Percentiles rank a stretch among this genome's conserved stretches.
phyloP scores from a whole-genome alignment of 2,797 vertebrate species.

The Lepus oiostolus region DNA sequence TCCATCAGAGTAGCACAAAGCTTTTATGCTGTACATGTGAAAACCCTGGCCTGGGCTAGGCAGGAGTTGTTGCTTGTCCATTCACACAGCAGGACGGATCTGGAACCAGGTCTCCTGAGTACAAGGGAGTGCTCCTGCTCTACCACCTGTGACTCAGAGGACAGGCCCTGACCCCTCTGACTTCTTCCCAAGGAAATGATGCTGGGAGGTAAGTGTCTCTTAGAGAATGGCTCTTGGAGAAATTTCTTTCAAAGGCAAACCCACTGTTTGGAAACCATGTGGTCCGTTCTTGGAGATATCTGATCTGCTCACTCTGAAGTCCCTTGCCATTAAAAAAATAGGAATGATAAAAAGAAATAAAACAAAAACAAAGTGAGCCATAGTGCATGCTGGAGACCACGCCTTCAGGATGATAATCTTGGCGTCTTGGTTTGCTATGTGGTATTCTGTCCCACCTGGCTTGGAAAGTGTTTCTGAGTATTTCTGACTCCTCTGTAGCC shows the following conservation, averaged over 20 bases:
- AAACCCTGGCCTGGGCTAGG: not conserved
- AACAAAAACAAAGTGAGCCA: not conserved
- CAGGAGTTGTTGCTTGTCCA: not conserved
- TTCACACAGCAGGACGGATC: not conserved
- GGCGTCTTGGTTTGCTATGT: not conserved
- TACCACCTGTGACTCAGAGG: not conserved
- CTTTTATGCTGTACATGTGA: not conserved
- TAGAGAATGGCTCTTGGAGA: not conserved
- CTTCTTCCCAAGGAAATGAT: conserved; percentile 14
- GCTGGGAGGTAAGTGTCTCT: not conserved
- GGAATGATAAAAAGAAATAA: not conserved
- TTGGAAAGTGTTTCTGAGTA: conserved; percentile 17
- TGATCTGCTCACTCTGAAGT: not conserved
- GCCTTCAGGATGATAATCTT: not conserved
- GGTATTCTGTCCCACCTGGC: not conserved
- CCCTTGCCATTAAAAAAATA: conserved; percentile 22
- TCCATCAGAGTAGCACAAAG: not conserved
- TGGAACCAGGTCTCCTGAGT: not conserved
- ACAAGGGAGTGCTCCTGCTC: not conserved
- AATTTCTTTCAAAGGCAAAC: not conserved
- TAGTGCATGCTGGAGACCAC: not conserved
- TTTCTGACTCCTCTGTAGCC: conserved; percentile 11
- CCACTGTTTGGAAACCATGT: not conserved
- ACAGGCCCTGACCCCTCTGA: not conserved
- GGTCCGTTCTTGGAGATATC: not conserved